phyloP scores from a whole-genome alignment of 2,888 invertebrate species.

The Calliphora vomitoria region DNA sequence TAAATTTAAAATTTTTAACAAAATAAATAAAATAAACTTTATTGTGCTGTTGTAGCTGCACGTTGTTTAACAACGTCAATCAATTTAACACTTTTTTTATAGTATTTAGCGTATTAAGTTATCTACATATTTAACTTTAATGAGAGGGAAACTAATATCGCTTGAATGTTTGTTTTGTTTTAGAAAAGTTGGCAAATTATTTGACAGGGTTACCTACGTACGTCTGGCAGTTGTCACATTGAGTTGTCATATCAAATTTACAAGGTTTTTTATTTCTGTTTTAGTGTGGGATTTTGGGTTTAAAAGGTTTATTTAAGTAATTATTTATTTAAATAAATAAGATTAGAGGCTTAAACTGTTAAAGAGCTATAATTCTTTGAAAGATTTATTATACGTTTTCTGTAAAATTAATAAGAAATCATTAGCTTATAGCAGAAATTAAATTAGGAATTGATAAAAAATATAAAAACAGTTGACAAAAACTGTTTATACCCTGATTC shows the following conservation, averaged over 20 bases:
- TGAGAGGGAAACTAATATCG: background rate
- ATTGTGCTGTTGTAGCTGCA: too few species aligned
- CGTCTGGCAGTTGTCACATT: slow-evolving; percentile 41
- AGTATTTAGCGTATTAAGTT: background rate
- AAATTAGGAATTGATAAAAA: too few species aligned
- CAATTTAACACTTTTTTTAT: slow-evolving; percentile 47
- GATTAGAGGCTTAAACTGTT: background rate
- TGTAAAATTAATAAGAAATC: too few species aligned
- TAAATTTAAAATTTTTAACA: background rate
- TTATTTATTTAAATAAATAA: background rate
- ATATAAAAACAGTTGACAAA: too few species aligned
- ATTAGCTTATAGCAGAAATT: too few species aligned
- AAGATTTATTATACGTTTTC: too few species aligned
- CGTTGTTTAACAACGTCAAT: slow-evolving; percentile 41
- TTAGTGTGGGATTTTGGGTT: background rate
- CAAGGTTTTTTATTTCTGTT: background rate
- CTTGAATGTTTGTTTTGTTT: background rate
- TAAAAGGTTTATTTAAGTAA: background rate
- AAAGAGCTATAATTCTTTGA: too few species aligned
- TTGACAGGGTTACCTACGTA: slow-evolving; percentile 32
- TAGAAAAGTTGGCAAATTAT: slow-evolving; percentile 27
- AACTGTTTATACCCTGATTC: too few species aligned
- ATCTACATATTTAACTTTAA: background rate
- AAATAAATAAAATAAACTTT: background rate
- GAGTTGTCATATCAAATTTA: slow-evolving; percentile 13